phyloP scores from a whole-genome alignment of 2,888 invertebrate genomes.

The Pheosia tremula region DNA sequence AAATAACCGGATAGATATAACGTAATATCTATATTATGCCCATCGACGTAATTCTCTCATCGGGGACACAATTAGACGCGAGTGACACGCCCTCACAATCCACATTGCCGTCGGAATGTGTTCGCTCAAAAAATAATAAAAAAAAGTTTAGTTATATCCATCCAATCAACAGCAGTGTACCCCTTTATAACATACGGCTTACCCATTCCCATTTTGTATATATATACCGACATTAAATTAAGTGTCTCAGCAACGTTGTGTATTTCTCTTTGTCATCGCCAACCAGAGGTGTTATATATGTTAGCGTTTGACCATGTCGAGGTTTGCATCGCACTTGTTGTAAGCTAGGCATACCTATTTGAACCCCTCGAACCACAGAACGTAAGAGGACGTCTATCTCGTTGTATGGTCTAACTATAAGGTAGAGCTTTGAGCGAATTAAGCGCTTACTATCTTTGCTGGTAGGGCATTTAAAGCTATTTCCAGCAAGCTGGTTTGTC shows the following conservation, averaged over 20 bases:
- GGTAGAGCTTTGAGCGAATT: too few species aligned
- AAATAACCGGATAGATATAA: slow-evolving; percentile 50
- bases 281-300: not conserved
- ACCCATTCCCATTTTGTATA: not conserved
- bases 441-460: too few species aligned
- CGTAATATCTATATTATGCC: slow-evolving; percentile 51
- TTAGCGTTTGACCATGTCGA: too few species aligned
- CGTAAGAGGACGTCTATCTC: too few species aligned
- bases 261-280: not conserved
- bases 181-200: not conserved
- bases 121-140: slow-evolving; percentile 15
- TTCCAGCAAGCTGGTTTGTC: too few species aligned
- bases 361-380: too few species aligned
- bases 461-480: too few species aligned
- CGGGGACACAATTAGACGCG: slow-evolving; percentile 58
- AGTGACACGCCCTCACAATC: slow-evolving; percentile 47
- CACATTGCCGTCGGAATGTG: slow-evolving; percentile 24
- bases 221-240: too few species aligned
- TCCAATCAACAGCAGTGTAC: not conserved
- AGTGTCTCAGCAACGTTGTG: too few species aligned
- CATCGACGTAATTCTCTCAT: slow-evolving; percentile 70
- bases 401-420: too few species aligned
- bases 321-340: too few species aligned
- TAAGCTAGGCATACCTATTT: too few species aligned
- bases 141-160: slow-evolving; percentile 3